Evolutionary conservation across 2,888 invertebrate genomes (phyloP), one percentile per base, ranked within the genome.

Genomic region (Zele albiditarsus): DNA sequence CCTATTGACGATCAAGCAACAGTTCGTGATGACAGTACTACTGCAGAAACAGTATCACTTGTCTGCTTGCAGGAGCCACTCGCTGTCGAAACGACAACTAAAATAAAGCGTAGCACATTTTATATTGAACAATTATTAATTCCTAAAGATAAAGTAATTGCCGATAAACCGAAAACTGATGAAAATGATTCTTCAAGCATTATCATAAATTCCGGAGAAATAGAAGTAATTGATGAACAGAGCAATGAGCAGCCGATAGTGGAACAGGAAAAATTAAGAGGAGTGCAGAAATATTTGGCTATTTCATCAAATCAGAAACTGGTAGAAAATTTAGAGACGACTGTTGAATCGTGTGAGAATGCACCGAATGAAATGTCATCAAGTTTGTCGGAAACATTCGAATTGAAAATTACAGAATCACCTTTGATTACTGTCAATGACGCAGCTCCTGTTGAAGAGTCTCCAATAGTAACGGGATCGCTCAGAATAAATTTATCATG

Each of bases 361-460:
- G 38, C 28, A 49, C 20, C 63, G 33, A 25, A 10, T 65, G 53
- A 49, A 60, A 27, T 4, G 1, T 23, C 62, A 23, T 62, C 78
- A 8, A 74, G 73, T 76, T 31, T 53, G 2, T 63, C 82, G 25
- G 80, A 83, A 49, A 82, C 81, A 31, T 84, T 85, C 71, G 86
- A 86, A 75, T 81, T 87, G 6, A 85, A 85, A 38, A 81, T 87
- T 49, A 82, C 80, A 0, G 86, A 86, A 63, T 82, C 81, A 0
- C 83, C 87, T 0, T 80, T 79, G 38, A 79, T 84, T 71, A 72
- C 83, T 20, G 85, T 86, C 0, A 87, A 87, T 67, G 84, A 86
- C 77, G 82, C 82, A 28, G 83, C 84, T 53, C 84, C 84, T 16
- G 31, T 80, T n/a, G 71, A 78, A 20, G 62, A 69, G 12, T 27